phyloP scores from a whole-genome alignment of 2,888 invertebrate genomes.

The Cataglyphis livida region DNA sequence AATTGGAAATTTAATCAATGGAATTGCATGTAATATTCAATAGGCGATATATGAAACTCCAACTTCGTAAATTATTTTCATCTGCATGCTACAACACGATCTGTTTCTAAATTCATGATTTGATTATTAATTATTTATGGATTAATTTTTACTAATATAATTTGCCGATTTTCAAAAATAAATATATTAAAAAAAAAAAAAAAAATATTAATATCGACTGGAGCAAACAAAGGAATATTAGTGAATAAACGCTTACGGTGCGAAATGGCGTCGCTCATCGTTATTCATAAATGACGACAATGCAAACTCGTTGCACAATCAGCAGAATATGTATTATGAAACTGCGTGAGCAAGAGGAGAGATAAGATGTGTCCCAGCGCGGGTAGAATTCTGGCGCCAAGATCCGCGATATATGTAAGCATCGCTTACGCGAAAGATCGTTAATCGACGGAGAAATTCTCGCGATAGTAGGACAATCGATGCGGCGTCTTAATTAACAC shows the following conservation, averaged over 20 bases:
- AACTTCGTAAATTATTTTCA: constrained; percentile 12
- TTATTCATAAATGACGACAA: constrained; percentile 46
- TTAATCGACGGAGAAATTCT: constrained; percentile 35
- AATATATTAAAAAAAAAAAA: background rate
- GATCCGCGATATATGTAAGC: constrained; percentile 34
- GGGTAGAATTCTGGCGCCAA: constrained; percentile 48
- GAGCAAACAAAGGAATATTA: background rate
- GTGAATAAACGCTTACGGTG: background rate
- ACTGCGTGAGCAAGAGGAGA: background rate
- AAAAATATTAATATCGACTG: background rate
- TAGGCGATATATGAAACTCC: background rate
- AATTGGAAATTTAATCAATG: constrained; percentile 40
- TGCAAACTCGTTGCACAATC: constrained; percentile 30
- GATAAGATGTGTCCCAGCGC: background rate
- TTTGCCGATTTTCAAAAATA: background rate
- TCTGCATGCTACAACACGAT: background rate
- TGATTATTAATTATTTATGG: background rate
- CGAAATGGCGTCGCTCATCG: background rate
- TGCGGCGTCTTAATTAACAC: constrained; percentile 28
- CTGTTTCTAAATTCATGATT: constrained; percentile 10
- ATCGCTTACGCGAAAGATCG: constrained; percentile 17
- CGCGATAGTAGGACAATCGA: constrained; percentile 5
- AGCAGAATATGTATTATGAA: constrained; percentile 14
- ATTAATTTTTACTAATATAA: background rate
- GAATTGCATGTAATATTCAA: constrained; percentile 41